phyloP scores from a whole-genome alignment of 2,113 vertebrate genomes.

The Mirounga angustirostris region DNA sequence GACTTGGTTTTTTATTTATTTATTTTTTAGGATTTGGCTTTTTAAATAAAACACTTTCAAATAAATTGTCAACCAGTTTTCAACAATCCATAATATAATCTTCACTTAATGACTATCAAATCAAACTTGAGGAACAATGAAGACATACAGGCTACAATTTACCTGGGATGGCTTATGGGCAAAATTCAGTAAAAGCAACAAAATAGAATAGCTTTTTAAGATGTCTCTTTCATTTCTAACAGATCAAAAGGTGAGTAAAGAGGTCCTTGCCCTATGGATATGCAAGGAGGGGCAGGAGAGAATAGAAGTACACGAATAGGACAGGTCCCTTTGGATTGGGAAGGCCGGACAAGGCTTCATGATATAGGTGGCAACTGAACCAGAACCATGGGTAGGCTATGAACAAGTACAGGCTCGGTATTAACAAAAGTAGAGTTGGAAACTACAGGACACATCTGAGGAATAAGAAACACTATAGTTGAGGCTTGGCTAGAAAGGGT shows the following conservation, averaged over 20 bases:
- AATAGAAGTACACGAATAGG: neutral
- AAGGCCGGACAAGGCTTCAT: neutral
- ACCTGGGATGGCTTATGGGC: neutral
- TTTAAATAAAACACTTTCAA: constrained; percentile 48
- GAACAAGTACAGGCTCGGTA: neutral
- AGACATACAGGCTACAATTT: neutral
- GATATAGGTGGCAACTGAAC: neutral
- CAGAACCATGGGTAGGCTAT: neutral
- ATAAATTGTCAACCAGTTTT: constrained; percentile 45
- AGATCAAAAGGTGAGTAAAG: neutral
- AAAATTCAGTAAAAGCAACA: constrained; percentile 23
- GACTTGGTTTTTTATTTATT: neutral
- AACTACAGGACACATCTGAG: neutral
- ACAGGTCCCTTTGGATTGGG: neutral
- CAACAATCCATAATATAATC: neutral
- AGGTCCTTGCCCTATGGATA: neutral
- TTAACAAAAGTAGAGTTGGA: neutral
- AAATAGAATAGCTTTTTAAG: neutral
- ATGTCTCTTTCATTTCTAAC: neutral
- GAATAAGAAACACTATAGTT: neutral
- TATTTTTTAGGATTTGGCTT: neutral
- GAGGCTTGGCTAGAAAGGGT: neutral
- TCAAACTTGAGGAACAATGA: constrained; percentile 19
- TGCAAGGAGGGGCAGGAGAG: neutral
- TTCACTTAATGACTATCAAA: constrained; percentile 13